A percentile compares a stretch with the other conserved stretches of the same genome.
phyloP scores from a whole-genome alignment of 2,113 vertebrate genomes.

The Hyperopisus bebe region DNA sequence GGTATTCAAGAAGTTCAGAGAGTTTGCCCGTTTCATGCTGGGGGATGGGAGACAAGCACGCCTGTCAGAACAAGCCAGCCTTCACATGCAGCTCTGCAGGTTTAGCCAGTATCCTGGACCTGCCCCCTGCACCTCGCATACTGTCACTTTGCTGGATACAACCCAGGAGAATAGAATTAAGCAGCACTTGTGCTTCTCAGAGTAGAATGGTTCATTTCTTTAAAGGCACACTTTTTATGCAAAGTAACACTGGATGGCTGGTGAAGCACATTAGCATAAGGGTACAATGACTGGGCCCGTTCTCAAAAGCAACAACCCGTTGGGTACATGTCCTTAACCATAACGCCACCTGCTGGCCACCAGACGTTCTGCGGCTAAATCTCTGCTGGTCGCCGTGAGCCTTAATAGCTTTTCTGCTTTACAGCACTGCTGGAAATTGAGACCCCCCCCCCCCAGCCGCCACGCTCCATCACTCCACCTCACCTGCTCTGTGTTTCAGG shows the following conservation, averaged over 20 bases:
- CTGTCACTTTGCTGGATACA: too few relatives aligned
- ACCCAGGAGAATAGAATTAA: background rate
- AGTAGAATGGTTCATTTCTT: background rate
- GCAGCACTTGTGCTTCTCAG: background rate
- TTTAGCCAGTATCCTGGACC: background rate
- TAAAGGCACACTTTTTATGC: background rate
- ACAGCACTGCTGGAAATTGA: background rate
- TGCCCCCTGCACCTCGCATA: background rate
- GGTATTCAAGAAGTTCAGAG: conserved; percentile 83
- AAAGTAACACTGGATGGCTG: background rate
- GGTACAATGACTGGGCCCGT: background rate
- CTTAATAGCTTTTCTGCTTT: background rate
- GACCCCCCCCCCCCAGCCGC: background rate
- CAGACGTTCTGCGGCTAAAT: background rate
- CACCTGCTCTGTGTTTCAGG: conserved; percentile 69
- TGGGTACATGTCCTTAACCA: background rate
- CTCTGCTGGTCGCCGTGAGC: background rate
- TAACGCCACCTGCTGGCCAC: background rate
- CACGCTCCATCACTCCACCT: background rate
- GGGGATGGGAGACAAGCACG: conserved; percentile 10
- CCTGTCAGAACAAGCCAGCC: background rate
- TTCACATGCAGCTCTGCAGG: background rate
- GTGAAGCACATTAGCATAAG: background rate
- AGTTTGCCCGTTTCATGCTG: conserved; percentile 93
- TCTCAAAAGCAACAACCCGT: background rate